A percentile compares a stretch with the other conserved stretches of the same genome.
phyloP scores from a whole-genome alignment of 2,888 invertebrate genomes.

The Limnephilus auricula region DNA sequence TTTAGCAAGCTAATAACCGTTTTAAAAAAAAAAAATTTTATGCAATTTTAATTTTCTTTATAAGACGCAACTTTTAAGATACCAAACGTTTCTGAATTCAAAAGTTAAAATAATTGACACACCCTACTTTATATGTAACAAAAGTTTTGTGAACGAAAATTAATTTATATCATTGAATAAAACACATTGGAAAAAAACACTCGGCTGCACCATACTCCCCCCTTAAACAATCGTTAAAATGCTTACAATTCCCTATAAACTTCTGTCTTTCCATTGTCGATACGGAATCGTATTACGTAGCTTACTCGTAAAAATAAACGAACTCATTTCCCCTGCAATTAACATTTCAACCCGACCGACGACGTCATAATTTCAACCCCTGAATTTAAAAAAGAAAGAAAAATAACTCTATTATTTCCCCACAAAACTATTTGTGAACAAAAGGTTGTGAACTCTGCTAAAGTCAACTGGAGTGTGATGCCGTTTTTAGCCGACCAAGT shows the following conservation, averaged over 20 bases:
- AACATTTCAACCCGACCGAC: background rate
- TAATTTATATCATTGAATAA: too few relatives aligned
- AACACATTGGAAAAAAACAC: too few relatives aligned
- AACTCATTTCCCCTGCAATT: background rate
- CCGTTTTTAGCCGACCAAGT: slow-evolving; percentile 19
- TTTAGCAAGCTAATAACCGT: too few relatives aligned
- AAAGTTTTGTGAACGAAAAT: too few relatives aligned
- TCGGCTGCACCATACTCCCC: too few relatives aligned
- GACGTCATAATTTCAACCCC: background rate
- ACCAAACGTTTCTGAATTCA: too few relatives aligned
- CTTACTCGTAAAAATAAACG: background rate
- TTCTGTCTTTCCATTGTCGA: background rate
- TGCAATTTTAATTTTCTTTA: too few relatives aligned
- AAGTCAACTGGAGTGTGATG: background rate
- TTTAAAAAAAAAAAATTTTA: too few relatives aligned
- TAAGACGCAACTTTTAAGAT: too few relatives aligned
- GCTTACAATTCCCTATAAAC: background rate
- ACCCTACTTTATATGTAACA: too few relatives aligned
- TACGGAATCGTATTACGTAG: background rate
- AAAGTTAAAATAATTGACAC: too few relatives aligned
- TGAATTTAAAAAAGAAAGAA: background rate
- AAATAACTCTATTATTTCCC: background rate
- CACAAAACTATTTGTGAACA: background rate
- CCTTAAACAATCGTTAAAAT: too few relatives aligned
- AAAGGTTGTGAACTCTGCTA: slow-evolving; percentile 7